Evolutionary conservation across 2,113 vertebrate genomes (phyloP).

Genomic region (Megaptera novaeangliae): DNA sequence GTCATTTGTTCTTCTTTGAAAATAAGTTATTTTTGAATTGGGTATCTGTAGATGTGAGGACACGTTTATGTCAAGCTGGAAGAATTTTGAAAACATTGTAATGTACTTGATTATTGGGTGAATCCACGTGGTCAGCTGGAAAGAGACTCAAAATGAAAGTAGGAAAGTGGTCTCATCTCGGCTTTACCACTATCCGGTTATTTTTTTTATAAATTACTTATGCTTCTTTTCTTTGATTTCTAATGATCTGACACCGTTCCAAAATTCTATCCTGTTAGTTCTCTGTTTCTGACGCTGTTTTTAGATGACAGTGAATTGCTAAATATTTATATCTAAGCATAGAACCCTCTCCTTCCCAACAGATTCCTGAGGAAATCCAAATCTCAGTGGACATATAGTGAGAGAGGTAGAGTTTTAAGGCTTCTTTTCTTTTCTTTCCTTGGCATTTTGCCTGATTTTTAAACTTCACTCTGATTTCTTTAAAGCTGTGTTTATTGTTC

Average conservation of each 20-base stretch:
- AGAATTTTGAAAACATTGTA: background rate
- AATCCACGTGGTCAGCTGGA: background rate
- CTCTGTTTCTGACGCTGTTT: background rate
- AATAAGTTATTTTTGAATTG: background rate
- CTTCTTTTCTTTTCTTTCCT: background rate
- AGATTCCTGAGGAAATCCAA: background rate
- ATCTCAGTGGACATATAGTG: background rate
- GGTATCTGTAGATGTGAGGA: background rate
- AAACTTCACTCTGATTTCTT: background rate
- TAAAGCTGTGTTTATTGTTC: background rate
- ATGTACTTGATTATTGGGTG: background rate
- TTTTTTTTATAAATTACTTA: background rate
- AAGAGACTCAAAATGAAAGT: background rate
- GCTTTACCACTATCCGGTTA: background rate
- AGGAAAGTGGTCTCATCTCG: background rate
- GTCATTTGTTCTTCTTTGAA: background rate
- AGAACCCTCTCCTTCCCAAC: background rate
- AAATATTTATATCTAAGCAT: background rate
- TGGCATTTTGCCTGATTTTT: background rate
- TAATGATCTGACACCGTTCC: background rate
- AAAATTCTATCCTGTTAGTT: background rate
- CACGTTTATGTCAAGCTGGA: background rate
- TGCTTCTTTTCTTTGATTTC: background rate
- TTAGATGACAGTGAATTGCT: background rate
- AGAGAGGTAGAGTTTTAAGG: background rate